These are phyloP conservation scores for Epinotia demarniana DNA, from an alignment of 2,888 invertebrate species.

Conservation along the genomic window DNA sequence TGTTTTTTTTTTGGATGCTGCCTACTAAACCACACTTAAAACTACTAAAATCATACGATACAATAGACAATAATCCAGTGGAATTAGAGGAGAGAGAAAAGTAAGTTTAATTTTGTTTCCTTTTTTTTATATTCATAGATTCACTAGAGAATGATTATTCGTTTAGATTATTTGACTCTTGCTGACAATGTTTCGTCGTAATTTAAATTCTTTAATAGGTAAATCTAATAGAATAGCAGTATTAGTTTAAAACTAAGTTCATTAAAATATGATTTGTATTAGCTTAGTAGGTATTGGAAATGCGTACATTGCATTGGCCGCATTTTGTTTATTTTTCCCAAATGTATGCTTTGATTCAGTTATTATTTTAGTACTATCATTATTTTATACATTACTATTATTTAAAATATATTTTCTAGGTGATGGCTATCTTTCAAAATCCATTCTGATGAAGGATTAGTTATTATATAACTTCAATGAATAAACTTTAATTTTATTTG, in stretches of 20 bases:
- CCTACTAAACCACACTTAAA: slow-evolving; percentile 80
- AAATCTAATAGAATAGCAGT: slow-evolving; percentile 3
- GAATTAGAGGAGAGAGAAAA: slow-evolving; percentile 93
- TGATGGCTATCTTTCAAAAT: not conserved
- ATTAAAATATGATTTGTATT: slow-evolving; percentile 11
- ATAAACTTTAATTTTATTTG: slow-evolving; percentile 31
- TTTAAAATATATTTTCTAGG: slow-evolving; percentile 1
- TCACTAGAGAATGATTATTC: slow-evolving; percentile 49
- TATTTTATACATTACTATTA: not conserved
- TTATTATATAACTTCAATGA: slow-evolving; percentile 13
- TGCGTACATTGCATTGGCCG: slow-evolving; percentile 30
- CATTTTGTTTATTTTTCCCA: not conserved
- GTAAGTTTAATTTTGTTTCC: slow-evolving; percentile 85
- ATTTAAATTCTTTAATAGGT: not conserved
- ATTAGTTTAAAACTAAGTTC: not conserved
- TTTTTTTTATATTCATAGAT: slow-evolving; percentile 48
- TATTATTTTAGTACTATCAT: not conserved
- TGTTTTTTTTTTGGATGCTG: slow-evolving; percentile 80
- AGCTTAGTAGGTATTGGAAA: slow-evolving; percentile 29
- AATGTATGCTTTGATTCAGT: not conserved
- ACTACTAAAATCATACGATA: slow-evolving; percentile 64
- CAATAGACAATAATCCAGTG: slow-evolving; percentile 90
- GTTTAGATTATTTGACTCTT: slow-evolving; percentile 44
- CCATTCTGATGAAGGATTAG: slow-evolving; percentile 1
- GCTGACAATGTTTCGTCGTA: slow-evolving; percentile 6